A percentile compares a stretch with the other conserved stretches of the same genome.
phyloP scores from a whole-genome alignment of 2,797 vertebrate genomes.

The Periophthalmus magnuspinnatus region DNA sequence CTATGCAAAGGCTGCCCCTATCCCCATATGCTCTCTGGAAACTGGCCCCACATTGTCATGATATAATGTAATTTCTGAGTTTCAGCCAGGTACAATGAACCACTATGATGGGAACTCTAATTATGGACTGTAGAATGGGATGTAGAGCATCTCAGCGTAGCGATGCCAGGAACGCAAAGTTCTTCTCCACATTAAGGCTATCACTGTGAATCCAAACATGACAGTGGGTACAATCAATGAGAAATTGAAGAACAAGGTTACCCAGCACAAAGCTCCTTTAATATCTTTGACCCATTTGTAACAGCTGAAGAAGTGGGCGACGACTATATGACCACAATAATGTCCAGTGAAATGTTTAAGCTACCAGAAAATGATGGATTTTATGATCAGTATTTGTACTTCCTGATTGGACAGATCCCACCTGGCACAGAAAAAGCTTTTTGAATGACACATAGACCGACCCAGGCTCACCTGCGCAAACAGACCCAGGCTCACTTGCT shows the following conservation, averaged over 20 bases:
- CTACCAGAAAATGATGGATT: not conserved
- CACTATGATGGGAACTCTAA: not conserved
- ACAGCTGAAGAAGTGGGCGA: not conserved
- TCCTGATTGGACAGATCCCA: conserved; percentile 35
- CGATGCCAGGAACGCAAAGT: rapidly evolving
- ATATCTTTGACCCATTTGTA: not conserved
- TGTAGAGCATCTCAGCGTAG: not conserved
- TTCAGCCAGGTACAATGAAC: conserved; percentile 11
- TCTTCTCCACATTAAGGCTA: not conserved
- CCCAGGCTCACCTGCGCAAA: too few species aligned
- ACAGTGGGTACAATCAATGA: conserved; percentile 25
- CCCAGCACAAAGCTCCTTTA: not conserved
- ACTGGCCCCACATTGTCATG: not conserved
- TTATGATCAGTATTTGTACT: conserved; percentile 3
- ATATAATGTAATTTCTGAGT: not conserved
- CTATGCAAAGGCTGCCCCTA: not conserved
- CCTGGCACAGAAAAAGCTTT: conserved; percentile 11
- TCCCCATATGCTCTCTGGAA: not conserved
- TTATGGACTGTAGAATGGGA: not conserved
- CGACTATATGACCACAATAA: rapidly evolving
- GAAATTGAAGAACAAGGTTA: conserved; percentile 24
- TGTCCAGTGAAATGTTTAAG: rapidly evolving
- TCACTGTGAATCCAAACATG: not conserved
- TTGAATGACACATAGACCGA: too few species aligned
- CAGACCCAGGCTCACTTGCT: too few species aligned